Evolutionary conservation across 2,888 invertebrate genomes (phyloP).

Genomic region (Drosophila falleni): DNA sequence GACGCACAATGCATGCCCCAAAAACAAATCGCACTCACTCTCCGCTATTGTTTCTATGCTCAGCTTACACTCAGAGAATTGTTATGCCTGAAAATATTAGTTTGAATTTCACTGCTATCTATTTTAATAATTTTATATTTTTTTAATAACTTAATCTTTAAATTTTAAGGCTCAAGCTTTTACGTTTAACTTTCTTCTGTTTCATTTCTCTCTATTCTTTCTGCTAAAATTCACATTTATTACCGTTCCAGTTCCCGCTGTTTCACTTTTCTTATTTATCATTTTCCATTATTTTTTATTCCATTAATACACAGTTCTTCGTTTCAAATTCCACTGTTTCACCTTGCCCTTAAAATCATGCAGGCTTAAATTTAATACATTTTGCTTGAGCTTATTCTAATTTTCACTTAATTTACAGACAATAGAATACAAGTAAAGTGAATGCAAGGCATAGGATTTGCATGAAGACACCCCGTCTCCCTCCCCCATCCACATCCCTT

Average conservation of each 20-base stretch:
- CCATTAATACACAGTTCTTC: neutral
- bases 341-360: neutral
- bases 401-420: slow-evolving; percentile 1
- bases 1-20: slow-evolving; percentile 40
- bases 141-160: no score
- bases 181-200: neutral
- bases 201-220: neutral
- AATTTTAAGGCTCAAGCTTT: no score
- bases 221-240: neutral
- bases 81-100: neutral
- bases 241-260: neutral
- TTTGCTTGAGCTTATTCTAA: neutral
- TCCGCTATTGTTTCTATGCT: neutral
- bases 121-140: no score
- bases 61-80: slow-evolving; percentile 12
- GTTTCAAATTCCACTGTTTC: neutral
- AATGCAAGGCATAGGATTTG: slow-evolving; percentile 5
- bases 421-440: slow-evolving; percentile 6
- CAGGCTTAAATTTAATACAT: neutral
- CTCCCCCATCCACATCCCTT: neutral
- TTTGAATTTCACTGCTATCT: neutral
- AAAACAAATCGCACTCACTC: slow-evolving; percentile 6
- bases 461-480: neutral
- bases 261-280: neutral
- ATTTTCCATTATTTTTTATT: neutral